phyloP scores from a whole-genome alignment of 2,113 vertebrate genomes.

The Chaetops frenatus region DNA sequence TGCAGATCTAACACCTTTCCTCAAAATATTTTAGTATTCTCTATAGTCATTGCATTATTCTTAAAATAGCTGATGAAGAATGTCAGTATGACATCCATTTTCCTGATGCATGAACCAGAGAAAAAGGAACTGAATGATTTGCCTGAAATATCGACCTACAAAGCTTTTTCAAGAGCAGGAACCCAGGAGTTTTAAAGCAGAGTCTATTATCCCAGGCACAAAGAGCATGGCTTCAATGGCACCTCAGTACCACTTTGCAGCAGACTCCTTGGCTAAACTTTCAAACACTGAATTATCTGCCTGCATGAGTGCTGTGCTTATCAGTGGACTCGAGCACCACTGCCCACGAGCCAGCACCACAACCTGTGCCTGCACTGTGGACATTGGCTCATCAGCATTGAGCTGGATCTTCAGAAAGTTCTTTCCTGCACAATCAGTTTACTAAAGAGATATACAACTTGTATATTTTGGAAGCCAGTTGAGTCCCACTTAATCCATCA shows the following conservation, averaged over 20 bases:
- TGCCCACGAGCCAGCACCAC: not conserved
- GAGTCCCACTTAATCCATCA: not conserved
- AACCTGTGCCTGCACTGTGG: not conserved
- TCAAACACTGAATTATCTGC: not conserved
- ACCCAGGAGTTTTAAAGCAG: not conserved
- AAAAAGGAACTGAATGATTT: not conserved
- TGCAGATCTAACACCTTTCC: not conserved
- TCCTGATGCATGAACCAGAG: not conserved
- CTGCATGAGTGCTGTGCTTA: not conserved
- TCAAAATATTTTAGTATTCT: conserved; percentile 24
- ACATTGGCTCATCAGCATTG: not conserved
- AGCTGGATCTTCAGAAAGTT: not conserved
- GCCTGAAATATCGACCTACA: not conserved
- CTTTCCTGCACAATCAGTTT: not conserved
- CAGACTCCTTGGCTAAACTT: not conserved
- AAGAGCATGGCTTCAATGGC: not conserved
- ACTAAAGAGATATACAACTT: not conserved
- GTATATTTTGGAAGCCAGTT: not conserved
- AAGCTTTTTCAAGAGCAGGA: not conserved
- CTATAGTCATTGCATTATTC: not conserved
- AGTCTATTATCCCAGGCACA: not conserved
- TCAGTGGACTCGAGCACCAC: not conserved
- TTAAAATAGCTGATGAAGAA: conserved; percentile 14
- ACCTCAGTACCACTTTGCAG: not conserved
- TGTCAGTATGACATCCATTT: not conserved